phyloP scores from a whole-genome alignment of 2,797 vertebrate genomes.

The Sebastolobus alascanus region DNA sequence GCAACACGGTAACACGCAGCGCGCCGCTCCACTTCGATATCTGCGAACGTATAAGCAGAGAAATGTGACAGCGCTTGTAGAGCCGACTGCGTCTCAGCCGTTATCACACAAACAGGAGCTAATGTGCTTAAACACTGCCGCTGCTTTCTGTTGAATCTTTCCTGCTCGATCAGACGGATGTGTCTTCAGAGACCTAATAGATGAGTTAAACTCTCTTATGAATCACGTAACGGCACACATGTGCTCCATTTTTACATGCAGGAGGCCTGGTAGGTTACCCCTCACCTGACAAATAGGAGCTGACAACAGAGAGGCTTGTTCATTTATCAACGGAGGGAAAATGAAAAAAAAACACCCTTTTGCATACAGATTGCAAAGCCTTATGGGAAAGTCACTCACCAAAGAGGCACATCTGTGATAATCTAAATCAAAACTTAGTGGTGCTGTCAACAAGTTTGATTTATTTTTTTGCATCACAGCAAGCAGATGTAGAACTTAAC shows the following conservation, averaged over 20 bases:
- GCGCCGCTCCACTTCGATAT: slow-evolving; percentile 46
- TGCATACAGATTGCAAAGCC: slow-evolving; percentile 72
- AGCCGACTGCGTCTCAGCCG: slow-evolving; percentile 20
- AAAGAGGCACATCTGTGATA: slow-evolving; percentile 64
- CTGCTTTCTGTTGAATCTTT: slow-evolving; percentile 20
- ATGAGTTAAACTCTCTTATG: slow-evolving; percentile 41
- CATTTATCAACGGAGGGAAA: slow-evolving; percentile 60
- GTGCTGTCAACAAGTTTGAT: slow-evolving; percentile 57
- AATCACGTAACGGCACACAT: slow-evolving; percentile 44
- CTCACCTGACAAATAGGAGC: slow-evolving; percentile 67
- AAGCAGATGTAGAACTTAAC: slow-evolving; percentile 45
- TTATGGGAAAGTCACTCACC: slow-evolving; percentile 59
- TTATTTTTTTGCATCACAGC: slow-evolving; percentile 54
- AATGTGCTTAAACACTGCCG: slow-evolving; percentile 51
- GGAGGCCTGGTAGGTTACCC: slow-evolving; percentile 40
- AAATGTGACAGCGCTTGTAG: slow-evolving; percentile 43
- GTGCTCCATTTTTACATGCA: slow-evolving; percentile 30
- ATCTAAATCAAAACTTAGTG: slow-evolving; percentile 59
- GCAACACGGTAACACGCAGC: slow-evolving; percentile 45
- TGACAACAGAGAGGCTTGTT: slow-evolving; percentile 61
- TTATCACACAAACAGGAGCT: slow-evolving; percentile 45
- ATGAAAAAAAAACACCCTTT: slow-evolving; percentile 17
- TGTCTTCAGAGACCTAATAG: slow-evolving; percentile 43
- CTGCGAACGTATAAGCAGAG: slow-evolving; percentile 41
- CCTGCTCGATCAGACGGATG: slow-evolving; percentile 26